Evolutionary conservation across 2,797 vertebrate genomes (phyloP).

Genomic region (Glossophaga mutica): DNA sequence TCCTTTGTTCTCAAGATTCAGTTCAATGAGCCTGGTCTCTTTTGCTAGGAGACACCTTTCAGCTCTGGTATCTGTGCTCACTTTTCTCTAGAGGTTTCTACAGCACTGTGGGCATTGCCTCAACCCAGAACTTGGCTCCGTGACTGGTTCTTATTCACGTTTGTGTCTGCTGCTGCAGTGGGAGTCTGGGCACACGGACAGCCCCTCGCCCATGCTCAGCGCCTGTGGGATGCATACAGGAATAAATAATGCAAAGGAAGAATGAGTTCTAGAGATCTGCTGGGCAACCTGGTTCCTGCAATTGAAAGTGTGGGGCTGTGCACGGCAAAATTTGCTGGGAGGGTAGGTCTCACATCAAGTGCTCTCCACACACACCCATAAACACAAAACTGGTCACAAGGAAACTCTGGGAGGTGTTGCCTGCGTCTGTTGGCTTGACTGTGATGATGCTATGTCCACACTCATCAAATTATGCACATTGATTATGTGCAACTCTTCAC

Average conservation of each 20-base stretch:
- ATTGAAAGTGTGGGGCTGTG: neutral
- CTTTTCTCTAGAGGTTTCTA: neutral
- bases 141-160: neutral
- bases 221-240: neutral
- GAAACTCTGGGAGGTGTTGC: neutral
- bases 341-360: neutral
- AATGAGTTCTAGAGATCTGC: neutral
- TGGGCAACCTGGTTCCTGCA: neutral
- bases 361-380: neutral
- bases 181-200: neutral
- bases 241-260: neutral
- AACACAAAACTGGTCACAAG: neutral
- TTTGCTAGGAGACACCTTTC: neutral
- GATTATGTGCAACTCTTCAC: neutral
- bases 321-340: neutral
- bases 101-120: accelerated
- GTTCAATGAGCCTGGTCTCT: neutral
- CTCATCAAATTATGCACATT: neutral
- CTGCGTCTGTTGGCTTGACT: neutral
- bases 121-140: neutral
- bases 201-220: neutral
- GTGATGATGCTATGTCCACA: neutral
- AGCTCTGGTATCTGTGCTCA: neutral
- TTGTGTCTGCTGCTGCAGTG: neutral
- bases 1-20: neutral